A percentile compares a stretch with the other conserved stretches of the same genome.
phyloP scores from a whole-genome alignment of 2,113 vertebrate species.

The Sisor rabdophorus region DNA sequence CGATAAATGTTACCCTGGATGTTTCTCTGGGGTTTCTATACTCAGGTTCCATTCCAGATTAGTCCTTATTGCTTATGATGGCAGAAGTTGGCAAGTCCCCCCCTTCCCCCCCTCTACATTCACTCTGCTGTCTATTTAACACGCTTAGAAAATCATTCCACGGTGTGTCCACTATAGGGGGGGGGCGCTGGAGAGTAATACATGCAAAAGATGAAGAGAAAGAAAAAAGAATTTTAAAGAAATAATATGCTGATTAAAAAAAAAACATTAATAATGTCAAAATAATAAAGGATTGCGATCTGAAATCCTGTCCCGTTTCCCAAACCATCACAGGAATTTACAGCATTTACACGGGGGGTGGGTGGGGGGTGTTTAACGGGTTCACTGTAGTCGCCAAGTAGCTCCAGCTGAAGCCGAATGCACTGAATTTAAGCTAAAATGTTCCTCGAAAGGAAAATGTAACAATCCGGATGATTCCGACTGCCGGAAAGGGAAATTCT shows the following conservation, averaged over 20 bases:
- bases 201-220: neutral
- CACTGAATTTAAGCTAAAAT: neutral
- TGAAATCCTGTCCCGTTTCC: neutral
- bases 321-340: neutral
- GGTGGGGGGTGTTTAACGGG: neutral
- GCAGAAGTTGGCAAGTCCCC: no score
- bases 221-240: neutral
- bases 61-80: neutral
- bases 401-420: neutral
- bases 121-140: neutral
- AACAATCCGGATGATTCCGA: constrained; percentile 44
- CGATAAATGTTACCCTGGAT: no score
- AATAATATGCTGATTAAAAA: neutral
- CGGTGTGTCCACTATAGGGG: neutral
- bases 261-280: neutral
- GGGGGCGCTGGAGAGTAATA: neutral
- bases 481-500: neutral
- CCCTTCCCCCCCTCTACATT: neutral
- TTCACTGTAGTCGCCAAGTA: neutral
- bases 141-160: neutral
- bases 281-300: neutral
- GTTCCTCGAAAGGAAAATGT: neutral
- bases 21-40: no score
- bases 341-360: neutral
- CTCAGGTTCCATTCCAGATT: neutral